Base-by-base conservation (phyloP, 2,113 vertebrate species). In the Pomatorhinus ruficollis region DNA sequence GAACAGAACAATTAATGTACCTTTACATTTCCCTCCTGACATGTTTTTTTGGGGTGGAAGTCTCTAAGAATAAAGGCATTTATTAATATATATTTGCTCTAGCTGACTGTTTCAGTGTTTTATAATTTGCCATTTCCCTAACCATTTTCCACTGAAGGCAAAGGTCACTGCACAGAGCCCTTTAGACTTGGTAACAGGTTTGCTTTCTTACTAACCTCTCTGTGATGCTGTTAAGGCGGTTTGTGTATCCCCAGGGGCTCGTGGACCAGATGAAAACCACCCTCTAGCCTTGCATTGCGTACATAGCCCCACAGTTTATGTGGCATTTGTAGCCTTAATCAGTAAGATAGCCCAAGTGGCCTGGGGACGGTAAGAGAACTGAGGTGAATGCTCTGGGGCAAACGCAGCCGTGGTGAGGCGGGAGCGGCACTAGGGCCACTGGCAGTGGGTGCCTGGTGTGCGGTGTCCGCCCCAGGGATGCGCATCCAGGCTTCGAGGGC, bases 351-450 rank as follows among this genome's bases (percentile, higher is more conserved):
- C 39, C 11, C 30, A 9, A 24, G 5, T 0, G 12, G 52, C 35
- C 42, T 12, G 9, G 25, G 63, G 18, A 6, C 0, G 22, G 15
- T 11, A 3, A 10, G 31, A 31, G n/a, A 39, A 24, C 25, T 1
- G 47, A 45, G 37, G 20, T 20, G 39, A 47, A 27, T 2, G 12
- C 8, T 3, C 0, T 4, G 30, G 57, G n/a, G 12, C 2, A 5
- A 63, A 44, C 0, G 1, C 37, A 57, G 52, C 19, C 18, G 22
- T 9, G 56, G n/a, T 0, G 8, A 47, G 27, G 23, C 0, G 1
- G 37, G 42, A 33, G 21, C 27, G 5, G 33, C 68, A 3, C 5
- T 5, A 5, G 0, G 10, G 45, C 4, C 2, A 3, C 31, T 2
- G 18, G 28, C 15, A 18, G n/a, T 2, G 15, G 24, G 50, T 25